These are phyloP conservation scores for Nasonia longicornis DNA, from an alignment of 1,140 invertebrate genomes.

Conservation along the genomic window DNA sequence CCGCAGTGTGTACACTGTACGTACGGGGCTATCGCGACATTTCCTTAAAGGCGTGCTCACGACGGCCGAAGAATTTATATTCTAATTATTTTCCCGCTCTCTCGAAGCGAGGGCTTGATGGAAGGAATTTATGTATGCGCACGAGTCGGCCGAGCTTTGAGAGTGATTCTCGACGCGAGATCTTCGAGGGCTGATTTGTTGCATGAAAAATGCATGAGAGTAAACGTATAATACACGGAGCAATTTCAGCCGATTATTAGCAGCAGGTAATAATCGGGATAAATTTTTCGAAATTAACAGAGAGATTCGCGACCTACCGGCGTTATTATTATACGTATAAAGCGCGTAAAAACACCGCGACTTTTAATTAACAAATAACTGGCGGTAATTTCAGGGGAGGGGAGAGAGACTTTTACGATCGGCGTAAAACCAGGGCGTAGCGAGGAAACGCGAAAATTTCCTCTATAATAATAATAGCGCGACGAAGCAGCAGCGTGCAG, in stretches of 20 bases:
- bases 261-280: not conserved
- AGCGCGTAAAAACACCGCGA: not conserved
- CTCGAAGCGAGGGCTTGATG: not conserved
- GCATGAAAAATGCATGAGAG: no score
- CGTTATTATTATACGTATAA: not conserved
- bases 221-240: no score
- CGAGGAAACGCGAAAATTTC: not conserved
- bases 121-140: constrained; percentile 19
- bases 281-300: not conserved
- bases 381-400: not conserved
- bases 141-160: no score
- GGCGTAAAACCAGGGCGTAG: not conserved
- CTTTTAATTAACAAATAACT: constrained; percentile 24
- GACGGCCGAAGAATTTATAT: not conserved
- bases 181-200: no score
- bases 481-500: not conserved
- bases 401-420: not conserved
- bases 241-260: no score
- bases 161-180: no score
- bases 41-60: constrained; percentile 4
- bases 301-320: no score
- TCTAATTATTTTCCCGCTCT: constrained; percentile 19
- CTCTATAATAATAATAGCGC: constrained; percentile 20
- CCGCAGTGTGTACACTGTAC: not conserved
- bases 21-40: not conserved